Evolutionary conservation across 2,797 vertebrate species (phyloP).

Genomic region (Neosalanx taihuensis): DNA sequence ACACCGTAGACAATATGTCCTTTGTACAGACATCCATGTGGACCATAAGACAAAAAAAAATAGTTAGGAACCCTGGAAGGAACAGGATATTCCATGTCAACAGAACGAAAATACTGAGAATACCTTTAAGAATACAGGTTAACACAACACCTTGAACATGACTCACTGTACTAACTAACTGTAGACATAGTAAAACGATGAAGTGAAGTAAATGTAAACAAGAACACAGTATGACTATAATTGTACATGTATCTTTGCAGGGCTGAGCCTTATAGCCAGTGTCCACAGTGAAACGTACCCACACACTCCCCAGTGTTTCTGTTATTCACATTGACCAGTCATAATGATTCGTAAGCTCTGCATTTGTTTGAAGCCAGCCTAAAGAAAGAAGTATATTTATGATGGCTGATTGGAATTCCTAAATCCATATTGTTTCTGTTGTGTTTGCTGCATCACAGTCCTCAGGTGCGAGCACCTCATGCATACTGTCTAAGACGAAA

Average conservation of each 20-base stretch:
- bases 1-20: conserved; percentile 18
- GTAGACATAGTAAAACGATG: background rate
- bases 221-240: conserved; percentile 5
- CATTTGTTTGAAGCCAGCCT: too few species aligned
- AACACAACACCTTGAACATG: background rate
- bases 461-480: conserved; percentile 59
- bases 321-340: too few species aligned
- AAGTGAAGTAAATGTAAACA: background rate
- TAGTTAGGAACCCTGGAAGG: background rate
- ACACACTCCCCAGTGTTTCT: too few species aligned
- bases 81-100: background rate
- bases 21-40: conserved; percentile 13
- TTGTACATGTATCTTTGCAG: background rate
- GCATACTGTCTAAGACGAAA: conserved; percentile 39
- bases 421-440: background rate
- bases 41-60: background rate
- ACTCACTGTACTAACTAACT: background rate
- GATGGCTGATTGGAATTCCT: background rate
- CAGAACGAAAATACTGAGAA: background rate
- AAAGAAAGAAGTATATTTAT: too few species aligned
- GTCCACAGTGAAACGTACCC: conserved; percentile 12
- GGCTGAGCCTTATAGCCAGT: background rate
- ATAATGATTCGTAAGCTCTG: too few species aligned
- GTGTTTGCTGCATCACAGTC: conserved; percentile 51
- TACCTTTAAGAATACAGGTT: background rate